Evolutionary conservation across 2,888 invertebrate species (phyloP).

Genomic region (Rotaria sp.): DNA sequence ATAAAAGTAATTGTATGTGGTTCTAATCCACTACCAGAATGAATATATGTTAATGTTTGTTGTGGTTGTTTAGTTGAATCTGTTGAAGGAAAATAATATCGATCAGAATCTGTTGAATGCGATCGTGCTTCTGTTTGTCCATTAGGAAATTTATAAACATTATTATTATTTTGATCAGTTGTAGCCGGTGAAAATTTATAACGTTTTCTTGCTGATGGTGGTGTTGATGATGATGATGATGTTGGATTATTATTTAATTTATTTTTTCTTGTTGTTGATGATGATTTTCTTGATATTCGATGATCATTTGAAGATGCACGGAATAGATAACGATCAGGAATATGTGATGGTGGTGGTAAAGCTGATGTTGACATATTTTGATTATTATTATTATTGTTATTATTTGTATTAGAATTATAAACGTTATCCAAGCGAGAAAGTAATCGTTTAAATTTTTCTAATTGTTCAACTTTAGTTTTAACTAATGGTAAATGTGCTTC

Average conservation of each 20-base stretch:
- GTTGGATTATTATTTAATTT: not conserved
- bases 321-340: constrained; percentile 1
- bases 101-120: not conserved
- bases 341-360: not conserved
- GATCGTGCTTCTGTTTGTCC: not conserved
- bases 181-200: not conserved
- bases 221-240: not conserved
- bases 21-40: not conserved
- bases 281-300: not conserved
- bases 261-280: not conserved
- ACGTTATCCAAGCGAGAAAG: not conserved
- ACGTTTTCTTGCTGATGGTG: not conserved
- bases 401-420: not conserved
- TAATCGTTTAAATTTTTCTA: constrained; percentile 15
- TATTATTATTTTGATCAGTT: not conserved
- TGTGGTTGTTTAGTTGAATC: not conserved
- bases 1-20: not conserved
- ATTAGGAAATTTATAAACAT: not conserved
- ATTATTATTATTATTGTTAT: not conserved
- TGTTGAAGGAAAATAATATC: not conserved
- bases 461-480: not conserved
- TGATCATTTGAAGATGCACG: not conserved
- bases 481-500: not conserved
- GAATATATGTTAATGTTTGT: constrained; percentile 13
- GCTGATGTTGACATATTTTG: not conserved